These are phyloP conservation scores for Gerris buenoi DNA, from an alignment of 1,140 invertebrate species.

Conservation along the genomic window DNA sequence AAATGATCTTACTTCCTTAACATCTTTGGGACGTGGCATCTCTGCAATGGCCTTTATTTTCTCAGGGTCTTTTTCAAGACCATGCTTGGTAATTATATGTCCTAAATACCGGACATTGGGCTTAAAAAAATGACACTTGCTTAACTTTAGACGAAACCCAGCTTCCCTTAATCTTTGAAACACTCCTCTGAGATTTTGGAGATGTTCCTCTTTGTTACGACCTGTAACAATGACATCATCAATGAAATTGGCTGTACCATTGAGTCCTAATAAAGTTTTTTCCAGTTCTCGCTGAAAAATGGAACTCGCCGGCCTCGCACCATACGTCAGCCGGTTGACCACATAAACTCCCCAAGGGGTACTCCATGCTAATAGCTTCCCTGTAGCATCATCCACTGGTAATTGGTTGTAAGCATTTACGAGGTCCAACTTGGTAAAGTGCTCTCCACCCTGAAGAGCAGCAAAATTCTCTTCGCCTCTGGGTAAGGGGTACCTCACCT, in stretches of 20 bases:
- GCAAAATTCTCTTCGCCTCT: neutral
- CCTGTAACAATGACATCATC: neutral
- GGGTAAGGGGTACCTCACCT: neutral
- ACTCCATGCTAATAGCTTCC: neutral
- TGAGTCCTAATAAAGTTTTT: neutral
- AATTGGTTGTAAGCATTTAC: neutral
- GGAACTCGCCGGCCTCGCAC: neutral
- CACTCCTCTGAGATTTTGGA: neutral
- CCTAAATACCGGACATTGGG: neutral
- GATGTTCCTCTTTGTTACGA: neutral
- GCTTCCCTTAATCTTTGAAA: neutral
- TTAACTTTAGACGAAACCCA: neutral
- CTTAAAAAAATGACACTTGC: neutral
- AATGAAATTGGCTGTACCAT: neutral
- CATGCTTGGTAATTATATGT: neutral
- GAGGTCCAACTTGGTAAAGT: neutral
- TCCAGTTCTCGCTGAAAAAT: neutral
- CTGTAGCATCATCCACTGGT: neutral
- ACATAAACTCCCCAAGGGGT: neutral
- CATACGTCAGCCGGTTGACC: neutral
- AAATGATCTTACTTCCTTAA: neutral
- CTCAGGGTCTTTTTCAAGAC: neutral
- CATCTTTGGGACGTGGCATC: neutral
- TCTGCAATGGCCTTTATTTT: neutral
- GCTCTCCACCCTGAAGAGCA: neutral